These are phyloP conservation scores for Gallirallus australis DNA, from an alignment of 2,797 vertebrate genomes.

Conservation along the genomic window DNA sequence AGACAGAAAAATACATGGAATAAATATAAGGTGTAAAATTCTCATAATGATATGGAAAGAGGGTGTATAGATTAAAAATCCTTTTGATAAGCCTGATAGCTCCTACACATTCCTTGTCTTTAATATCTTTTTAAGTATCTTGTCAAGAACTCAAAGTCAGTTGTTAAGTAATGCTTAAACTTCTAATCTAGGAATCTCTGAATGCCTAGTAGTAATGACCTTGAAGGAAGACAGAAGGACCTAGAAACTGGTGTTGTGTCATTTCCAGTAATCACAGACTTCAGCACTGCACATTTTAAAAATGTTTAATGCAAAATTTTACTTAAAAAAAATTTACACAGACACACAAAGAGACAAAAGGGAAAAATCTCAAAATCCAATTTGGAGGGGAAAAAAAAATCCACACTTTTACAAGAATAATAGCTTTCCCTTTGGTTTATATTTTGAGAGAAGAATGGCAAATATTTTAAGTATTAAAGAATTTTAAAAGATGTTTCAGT, in stretches of 20 bases:
- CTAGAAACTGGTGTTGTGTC: not conserved
- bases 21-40: not conserved
- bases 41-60: not conserved
- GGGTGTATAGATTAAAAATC: not conserved
- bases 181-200: not conserved
- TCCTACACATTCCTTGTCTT: not conserved
- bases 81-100: not conserved
- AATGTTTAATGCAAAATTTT: not conserved
- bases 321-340: not conserved
- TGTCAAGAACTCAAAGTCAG: not conserved
- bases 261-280: not conserved
- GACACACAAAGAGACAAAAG: not conserved
- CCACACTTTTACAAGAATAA: not conserved
- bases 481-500: not conserved
- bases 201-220: not conserved
- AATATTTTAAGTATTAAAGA: not conserved
- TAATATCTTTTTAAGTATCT: not conserved
- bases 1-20: slow-evolving; percentile 37
- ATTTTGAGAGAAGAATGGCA: not conserved
- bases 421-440: not conserved
- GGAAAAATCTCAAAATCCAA: not conserved
- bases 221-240: not conserved
- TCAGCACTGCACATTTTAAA: not conserved
- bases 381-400: not conserved
- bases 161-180: not conserved